Percentiles rank a stretch among this genome's conserved stretches.
Conservation (phyloP, 1,140 invertebrate genomes). For the Eulimnadia texana region DNA sequence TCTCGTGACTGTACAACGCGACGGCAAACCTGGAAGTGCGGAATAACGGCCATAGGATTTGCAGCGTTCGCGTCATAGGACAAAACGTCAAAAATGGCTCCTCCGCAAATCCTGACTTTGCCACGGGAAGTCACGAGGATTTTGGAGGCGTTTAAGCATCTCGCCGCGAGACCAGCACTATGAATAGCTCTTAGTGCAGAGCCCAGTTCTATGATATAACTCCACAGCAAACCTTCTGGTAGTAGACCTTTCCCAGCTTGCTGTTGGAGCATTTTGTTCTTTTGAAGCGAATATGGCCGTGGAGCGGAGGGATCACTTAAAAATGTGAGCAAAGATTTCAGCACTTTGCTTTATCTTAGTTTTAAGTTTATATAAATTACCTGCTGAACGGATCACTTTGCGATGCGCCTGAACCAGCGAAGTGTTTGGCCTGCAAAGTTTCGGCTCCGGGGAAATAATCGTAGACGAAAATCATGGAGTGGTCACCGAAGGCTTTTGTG, state of each 20-base stretch:
- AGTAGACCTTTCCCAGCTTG: constrained; percentile 38
- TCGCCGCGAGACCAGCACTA: constrained; percentile 48
- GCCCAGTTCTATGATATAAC: constrained; percentile 86
- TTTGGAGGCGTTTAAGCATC: constrained; percentile 79
- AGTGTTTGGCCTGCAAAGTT: constrained; percentile 74
- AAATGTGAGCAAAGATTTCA: no score
- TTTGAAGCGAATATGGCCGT: constrained; percentile 64
- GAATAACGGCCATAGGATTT: constrained; percentile 49
- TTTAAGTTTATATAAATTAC: no score
- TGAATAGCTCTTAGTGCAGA: constrained; percentile 87
- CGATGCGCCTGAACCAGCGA: constrained; percentile 46
- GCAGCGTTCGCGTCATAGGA: constrained; percentile 51
- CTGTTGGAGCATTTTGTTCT: constrained; percentile 54
- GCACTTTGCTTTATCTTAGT: no score
- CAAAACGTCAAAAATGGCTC: constrained; percentile 61
- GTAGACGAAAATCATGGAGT: constrained; percentile 91
- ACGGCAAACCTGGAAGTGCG: constrained; percentile 43
- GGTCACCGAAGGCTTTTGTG: constrained; percentile 88
- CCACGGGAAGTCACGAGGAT: constrained; percentile 56
- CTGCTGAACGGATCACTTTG: constrained; percentile 59
- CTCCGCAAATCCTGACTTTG: constrained; percentile 44
- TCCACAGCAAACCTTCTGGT: constrained; percentile 85
- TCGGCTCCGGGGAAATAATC: constrained; percentile 85
- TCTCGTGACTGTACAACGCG: no score
- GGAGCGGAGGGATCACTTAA: constrained; percentile 55